Conservation (phyloP, 2,888 invertebrate species). For the Peribatodes rhomboidaria region DNA sequence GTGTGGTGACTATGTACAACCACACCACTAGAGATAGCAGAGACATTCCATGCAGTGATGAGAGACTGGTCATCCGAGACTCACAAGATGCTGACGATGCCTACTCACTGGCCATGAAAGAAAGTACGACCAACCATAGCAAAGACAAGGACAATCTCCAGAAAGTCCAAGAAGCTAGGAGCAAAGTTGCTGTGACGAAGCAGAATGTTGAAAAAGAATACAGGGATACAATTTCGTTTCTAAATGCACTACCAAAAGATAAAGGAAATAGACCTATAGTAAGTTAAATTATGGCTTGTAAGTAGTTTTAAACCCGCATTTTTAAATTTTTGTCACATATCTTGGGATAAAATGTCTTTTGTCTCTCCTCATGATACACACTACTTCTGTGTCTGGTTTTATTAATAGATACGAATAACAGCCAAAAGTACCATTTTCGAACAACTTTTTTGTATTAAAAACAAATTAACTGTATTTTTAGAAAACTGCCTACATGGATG, state of each 20-base stretch:
- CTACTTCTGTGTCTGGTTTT: too few species aligned
- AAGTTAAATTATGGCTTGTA: slow-evolving; percentile 47
- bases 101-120: slow-evolving; percentile 73
- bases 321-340: too few species aligned
- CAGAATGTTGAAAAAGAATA: slow-evolving; percentile 87
- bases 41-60: slow-evolving; percentile 60
- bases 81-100: slow-evolving; percentile 69
- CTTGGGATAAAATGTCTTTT: background rate
- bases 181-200: slow-evolving; percentile 85
- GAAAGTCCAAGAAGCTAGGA: slow-evolving; percentile 65
- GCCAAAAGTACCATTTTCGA: too few species aligned
- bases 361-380: too few species aligned
- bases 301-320: too few species aligned
- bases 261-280: slow-evolving; percentile 66
- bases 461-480: slow-evolving; percentile 51
- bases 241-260: slow-evolving; percentile 73
- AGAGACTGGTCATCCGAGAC: slow-evolving; percentile 66
- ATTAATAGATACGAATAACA: too few species aligned
- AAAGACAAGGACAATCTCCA: slow-evolving; percentile 59
- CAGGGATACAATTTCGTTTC: slow-evolving; percentile 75
- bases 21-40: slow-evolving; percentile 70
- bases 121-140: slow-evolving; percentile 50
- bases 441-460: too few species aligned
- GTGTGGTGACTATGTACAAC: slow-evolving; percentile 72
- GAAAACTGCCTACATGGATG: slow-evolving; percentile 74